Conservation (phyloP, 2,888 invertebrate genomes). For the Pogonocherus hispidulus region DNA sequence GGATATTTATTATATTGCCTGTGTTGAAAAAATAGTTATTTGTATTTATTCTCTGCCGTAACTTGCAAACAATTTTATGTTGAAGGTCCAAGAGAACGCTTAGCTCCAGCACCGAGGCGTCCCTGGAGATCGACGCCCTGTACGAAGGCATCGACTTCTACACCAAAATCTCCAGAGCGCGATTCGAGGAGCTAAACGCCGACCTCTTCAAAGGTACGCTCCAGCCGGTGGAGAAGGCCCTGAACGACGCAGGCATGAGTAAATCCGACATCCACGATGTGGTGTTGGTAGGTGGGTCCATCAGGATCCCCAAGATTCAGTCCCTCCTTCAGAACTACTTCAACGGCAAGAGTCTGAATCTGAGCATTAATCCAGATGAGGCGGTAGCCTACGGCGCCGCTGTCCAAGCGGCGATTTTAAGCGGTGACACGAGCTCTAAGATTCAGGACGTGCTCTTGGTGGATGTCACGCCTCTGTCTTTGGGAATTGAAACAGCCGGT, state of each 20-base stretch:
- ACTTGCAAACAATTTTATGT: no score
- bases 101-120: slow-evolving; percentile 71
- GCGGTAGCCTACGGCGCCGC: slow-evolving; percentile 86
- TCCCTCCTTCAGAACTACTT: slow-evolving; percentile 82
- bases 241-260: slow-evolving; percentile 83
- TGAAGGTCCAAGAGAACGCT: slow-evolving; percentile 69
- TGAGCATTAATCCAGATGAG: slow-evolving; percentile 86
- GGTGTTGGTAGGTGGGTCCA: slow-evolving; percentile 87
- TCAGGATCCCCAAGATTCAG: slow-evolving; percentile 85
- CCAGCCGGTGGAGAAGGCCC: slow-evolving; percentile 83
- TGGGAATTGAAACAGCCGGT: slow-evolving; percentile 71
- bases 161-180: slow-evolving; percentile 80
- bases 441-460: slow-evolving; percentile 75
- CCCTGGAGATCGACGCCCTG: slow-evolving; percentile 70
- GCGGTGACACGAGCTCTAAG: slow-evolving; percentile 74
- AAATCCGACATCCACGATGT: slow-evolving; percentile 83
- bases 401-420: slow-evolving; percentile 80
- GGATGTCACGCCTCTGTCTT: slow-evolving; percentile 71
- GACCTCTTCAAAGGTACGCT: slow-evolving; percentile 82
- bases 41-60: no score
- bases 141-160: slow-evolving; percentile 73
- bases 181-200: slow-evolving; percentile 83
- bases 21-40: no score
- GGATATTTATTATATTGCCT: no score
- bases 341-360: slow-evolving; percentile 79